A percentile compares a stretch with the other conserved stretches of the same genome.
phyloP scores from a whole-genome alignment of 2,113 vertebrate genomes.

The Coturnix japonica region DNA sequence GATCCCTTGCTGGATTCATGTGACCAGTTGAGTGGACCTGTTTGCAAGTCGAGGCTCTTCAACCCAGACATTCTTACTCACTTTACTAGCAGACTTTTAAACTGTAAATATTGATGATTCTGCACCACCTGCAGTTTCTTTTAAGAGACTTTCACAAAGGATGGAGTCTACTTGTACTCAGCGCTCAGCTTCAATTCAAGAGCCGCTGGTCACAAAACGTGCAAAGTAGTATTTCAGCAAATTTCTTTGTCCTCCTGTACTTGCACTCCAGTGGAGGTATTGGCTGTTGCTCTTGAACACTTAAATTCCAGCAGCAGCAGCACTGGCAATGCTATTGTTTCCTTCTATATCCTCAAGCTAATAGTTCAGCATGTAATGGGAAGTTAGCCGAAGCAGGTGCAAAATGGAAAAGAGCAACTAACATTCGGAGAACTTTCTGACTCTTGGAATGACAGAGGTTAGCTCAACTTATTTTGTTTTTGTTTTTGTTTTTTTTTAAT shows the following conservation, averaged over 20 bases:
- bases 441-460: not conserved
- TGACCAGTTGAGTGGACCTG: not conserved
- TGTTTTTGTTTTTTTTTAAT: not conserved
- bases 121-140: not conserved
- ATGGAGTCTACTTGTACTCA: not conserved
- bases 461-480: not conserved
- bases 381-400: not conserved
- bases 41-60: constrained; percentile 10
- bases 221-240: constrained; percentile 19
- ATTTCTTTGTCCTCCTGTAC: constrained; percentile 3
- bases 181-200: not conserved
- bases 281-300: not conserved
- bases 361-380: not conserved
- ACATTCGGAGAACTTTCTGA: not conserved
- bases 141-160: constrained; percentile 28
- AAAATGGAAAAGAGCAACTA: not conserved
- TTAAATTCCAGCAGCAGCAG: not conserved
- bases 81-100: not conserved
- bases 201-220: constrained; percentile 1
- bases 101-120: constrained; percentile 10
- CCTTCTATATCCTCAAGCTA: not conserved
- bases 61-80: not conserved
- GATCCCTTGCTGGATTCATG: not conserved
- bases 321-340: not conserved
- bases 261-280: not conserved